A percentile compares a stretch with the other conserved stretches of the same genome.
Conservation (phyloP, 2,113 vertebrate genomes). For the Circaetus gallicus region DNA sequence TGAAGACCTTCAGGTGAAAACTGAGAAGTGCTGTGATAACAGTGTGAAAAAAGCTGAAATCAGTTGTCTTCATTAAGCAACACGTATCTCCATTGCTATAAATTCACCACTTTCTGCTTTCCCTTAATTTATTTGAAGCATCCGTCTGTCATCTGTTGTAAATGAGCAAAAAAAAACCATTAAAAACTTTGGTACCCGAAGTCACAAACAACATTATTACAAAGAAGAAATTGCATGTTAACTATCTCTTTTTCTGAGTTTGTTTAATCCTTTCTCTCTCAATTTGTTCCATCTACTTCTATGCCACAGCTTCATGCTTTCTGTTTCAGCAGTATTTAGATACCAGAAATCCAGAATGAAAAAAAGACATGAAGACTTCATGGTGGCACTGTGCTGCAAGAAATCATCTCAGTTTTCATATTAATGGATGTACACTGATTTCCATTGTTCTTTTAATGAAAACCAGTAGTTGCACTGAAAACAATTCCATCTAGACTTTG, state of each 20-base stretch:
- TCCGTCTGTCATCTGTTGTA: not conserved
- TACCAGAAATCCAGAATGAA: not conserved
- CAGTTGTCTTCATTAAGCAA: not conserved
- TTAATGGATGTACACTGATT: not conserved
- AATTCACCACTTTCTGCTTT: not conserved
- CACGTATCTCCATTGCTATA: not conserved
- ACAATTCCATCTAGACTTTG: not conserved
- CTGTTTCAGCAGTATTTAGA: not conserved
- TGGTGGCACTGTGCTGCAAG: rapidly evolving
- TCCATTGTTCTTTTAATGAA: not conserved
- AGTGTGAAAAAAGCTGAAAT: not conserved
- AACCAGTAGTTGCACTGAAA: not conserved
- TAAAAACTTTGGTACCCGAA: not conserved
- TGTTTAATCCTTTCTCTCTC: not conserved
- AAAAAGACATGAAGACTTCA: not conserved
- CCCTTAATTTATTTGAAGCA: not conserved
- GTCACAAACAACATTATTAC: not conserved
- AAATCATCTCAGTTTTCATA: not conserved
- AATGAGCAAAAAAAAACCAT: not conserved
- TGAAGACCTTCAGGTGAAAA: not conserved
- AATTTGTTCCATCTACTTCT: not conserved
- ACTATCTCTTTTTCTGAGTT: rapidly evolving
- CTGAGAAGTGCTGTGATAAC: not conserved
- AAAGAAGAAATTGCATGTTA: not conserved
- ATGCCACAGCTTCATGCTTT: not conserved